These are phyloP conservation scores for Drosophila niveifrons DNA, from an alignment of 2,888 invertebrate species.

Conservation along the genomic window DNA sequence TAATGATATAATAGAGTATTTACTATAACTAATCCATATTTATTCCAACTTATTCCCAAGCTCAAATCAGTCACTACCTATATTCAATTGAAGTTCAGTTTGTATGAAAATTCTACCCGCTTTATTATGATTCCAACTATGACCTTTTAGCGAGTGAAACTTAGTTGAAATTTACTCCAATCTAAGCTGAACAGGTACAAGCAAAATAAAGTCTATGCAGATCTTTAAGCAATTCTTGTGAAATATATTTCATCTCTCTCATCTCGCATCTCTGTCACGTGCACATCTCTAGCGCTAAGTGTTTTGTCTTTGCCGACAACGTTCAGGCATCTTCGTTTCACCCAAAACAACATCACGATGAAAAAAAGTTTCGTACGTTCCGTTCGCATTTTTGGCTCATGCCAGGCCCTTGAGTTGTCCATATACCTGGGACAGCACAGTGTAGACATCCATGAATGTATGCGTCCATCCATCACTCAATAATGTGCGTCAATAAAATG, in stretches of 20 bases:
- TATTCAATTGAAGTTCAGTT: too few relatives aligned
- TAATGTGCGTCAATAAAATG: constrained; percentile 45
- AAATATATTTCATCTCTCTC: too few relatives aligned
- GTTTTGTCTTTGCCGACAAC: constrained; percentile 31
- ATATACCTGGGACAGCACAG: constrained; percentile 15
- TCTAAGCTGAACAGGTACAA: neutral
- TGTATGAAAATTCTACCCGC: too few relatives aligned
- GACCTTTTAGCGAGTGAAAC: neutral
- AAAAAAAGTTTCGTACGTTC: constrained; percentile 22
- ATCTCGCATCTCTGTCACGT: constrained; percentile 9
- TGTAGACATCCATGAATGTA: constrained; percentile 25
- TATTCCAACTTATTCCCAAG: neutral
- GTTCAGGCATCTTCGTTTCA: constrained; percentile 32
- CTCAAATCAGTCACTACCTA: neutral
- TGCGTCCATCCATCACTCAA: constrained; percentile 11
- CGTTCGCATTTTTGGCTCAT: constrained; percentile 46
- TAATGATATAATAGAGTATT: too few relatives aligned
- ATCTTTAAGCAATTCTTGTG: too few relatives aligned
- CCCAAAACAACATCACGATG: constrained; percentile 14
- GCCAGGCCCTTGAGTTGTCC: constrained; percentile 44
- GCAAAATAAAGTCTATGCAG: too few relatives aligned
- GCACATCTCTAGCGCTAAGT: constrained; percentile 32
- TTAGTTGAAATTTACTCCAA: neutral
- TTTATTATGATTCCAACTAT: too few relatives aligned
- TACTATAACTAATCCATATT: too few relatives aligned